Conservation (phyloP, 2,113 vertebrate genomes). For the Riparia riparia region DNA sequence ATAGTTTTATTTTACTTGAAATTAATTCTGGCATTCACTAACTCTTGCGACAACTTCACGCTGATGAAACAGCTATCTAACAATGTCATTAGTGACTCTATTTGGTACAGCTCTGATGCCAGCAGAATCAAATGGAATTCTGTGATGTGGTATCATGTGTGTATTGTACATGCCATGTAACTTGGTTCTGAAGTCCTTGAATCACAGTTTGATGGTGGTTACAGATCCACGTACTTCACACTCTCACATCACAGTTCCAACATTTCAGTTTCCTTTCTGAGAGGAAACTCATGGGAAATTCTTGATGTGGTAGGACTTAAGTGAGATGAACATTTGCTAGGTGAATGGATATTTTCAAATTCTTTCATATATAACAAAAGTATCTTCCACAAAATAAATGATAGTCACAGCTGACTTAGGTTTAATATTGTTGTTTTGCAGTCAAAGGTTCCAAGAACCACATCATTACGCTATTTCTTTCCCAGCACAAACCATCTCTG, state of each 20-base stretch:
- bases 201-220: not conserved
- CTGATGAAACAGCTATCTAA: not conserved
- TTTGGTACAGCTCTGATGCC: not conserved
- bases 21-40: not conserved
- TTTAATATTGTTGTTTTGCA: not conserved
- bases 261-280: not conserved
- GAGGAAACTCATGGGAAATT: not conserved
- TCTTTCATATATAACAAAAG: not conserved
- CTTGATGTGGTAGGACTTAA: not conserved
- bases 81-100: not conserved
- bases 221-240: not conserved
- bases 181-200: not conserved
- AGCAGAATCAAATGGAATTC: not conserved
- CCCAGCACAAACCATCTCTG: not conserved
- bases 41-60: not conserved
- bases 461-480: not conserved
- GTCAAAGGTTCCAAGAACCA: not conserved
- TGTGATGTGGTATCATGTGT: not conserved
- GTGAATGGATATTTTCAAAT: not conserved
- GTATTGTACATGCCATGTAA: fast-evolving
- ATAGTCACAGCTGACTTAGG: not conserved
- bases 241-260: not conserved
- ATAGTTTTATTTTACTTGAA: not conserved
- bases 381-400: not conserved
- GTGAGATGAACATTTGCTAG: not conserved